phyloP scores from a whole-genome alignment of 2,113 vertebrate genomes.

The Eira barbara region DNA sequence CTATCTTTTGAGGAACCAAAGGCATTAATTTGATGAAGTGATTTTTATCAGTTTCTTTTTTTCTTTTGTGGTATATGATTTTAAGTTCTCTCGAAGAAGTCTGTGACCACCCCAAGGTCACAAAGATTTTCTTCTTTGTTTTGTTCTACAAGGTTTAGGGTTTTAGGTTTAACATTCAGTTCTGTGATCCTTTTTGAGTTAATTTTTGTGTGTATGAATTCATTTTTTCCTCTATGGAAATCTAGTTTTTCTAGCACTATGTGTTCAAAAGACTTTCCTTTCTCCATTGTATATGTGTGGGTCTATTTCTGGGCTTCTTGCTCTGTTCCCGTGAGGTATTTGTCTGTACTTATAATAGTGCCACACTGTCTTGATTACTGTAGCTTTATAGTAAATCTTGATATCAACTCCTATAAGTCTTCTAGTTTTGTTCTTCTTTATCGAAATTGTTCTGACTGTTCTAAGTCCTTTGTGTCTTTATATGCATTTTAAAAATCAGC shows the following conservation, averaged over 20 bases:
- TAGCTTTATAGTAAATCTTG: neutral
- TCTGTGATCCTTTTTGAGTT: neutral
- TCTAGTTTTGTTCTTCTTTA: neutral
- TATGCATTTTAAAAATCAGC: slow-evolving; percentile 1
- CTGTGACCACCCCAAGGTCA: neutral
- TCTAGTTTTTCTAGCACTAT: neutral
- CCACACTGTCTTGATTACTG: neutral
- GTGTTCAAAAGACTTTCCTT: neutral
- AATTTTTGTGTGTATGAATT: neutral
- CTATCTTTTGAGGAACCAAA: neutral
- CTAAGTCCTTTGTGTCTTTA: neutral
- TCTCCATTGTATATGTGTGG: neutral
- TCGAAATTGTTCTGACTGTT: neutral
- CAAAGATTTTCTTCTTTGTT: neutral
- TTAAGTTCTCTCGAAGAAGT: neutral
- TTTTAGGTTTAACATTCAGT: neutral
- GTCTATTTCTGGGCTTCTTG: neutral
- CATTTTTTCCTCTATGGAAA: neutral
- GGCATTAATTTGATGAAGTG: neutral
- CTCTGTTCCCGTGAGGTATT: neutral
- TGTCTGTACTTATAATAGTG: neutral
- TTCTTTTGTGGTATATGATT: neutral
- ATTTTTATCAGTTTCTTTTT: neutral
- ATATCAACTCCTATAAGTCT: neutral
- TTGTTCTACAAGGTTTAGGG: neutral